phyloP scores from a whole-genome alignment of 2,888 invertebrate genomes.

The Monopis laevigella region DNA sequence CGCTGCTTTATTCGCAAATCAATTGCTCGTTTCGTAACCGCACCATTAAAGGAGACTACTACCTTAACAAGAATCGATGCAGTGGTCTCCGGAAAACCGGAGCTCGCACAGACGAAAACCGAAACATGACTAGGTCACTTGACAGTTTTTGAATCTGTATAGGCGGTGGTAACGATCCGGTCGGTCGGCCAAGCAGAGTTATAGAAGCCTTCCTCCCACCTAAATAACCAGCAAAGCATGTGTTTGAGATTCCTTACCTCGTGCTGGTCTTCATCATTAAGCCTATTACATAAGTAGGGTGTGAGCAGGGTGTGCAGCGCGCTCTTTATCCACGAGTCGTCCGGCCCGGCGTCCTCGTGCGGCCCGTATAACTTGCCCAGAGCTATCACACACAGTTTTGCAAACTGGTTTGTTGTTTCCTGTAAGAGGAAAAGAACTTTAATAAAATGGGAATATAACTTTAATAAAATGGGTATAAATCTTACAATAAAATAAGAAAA shows the following conservation, averaged over 20 bases:
- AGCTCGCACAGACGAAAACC: no score
- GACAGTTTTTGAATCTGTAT: no score
- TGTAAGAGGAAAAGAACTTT: constrained; percentile 48
- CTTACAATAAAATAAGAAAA: neutral
- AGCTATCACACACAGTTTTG: constrained; percentile 85
- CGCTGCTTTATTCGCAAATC: no score
- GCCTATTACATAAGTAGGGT: constrained; percentile 82
- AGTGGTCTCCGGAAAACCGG: no score
- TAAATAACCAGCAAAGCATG: no score
- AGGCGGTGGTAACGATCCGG: no score
- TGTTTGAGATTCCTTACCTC: constrained; percentile 77
- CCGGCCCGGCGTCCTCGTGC: constrained; percentile 60
- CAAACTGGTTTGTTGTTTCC: constrained; percentile 92
- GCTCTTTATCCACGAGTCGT: constrained; percentile 62
- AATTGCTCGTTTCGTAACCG: no score
- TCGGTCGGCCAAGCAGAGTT: no score
- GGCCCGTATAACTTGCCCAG: constrained; percentile 82
- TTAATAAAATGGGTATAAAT: neutral
- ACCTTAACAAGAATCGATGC: no score
- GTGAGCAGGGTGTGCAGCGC: constrained; percentile 78
- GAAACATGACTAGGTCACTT: no score
- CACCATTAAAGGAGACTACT: no score
- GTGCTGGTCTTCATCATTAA: constrained; percentile 76
- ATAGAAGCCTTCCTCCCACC: no score
- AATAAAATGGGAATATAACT: neutral